Base-by-base conservation (phyloP, 2,797 vertebrate species). In the Sebastes taczanowskii region DNA sequence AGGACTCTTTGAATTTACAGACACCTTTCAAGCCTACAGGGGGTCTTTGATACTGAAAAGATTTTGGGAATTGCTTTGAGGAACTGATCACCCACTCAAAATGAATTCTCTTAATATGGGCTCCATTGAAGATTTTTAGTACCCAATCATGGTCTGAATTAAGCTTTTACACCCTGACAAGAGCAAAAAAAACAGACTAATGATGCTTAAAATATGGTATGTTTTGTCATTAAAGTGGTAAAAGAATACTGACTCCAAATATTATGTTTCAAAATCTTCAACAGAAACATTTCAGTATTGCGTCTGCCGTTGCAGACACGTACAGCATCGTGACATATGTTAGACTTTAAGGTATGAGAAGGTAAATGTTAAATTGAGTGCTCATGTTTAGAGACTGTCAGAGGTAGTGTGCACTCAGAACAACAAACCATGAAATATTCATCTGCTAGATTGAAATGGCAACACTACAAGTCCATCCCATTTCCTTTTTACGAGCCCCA, bases 351-450 rank as follows among this genome's bases (percentile, higher is more conserved):
- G 52, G 30, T 38, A 71, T 35, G 74, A 72, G 23, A 46, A 80
- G 65, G 35, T 10, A 32, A 78, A 75, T 66, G 77, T 84, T 70
- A 74, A 74, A 58, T 78, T 29, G 58, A 71, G 29, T 11, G 35
- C 66, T 81, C 60, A 34, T 81, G 76, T 91, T 89, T 83, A 82
- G 78, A 77, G 75, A 42, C 75, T 63, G 65, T 82, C 72, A 8
- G 42, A 81, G 35, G 72, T 60, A 46, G 67, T 65, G 25, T 61
- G 68, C 78, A 78, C 86, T 86, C 89, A 69, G 35, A 83, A 83
- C 86, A 87, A 87, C 88, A 86, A 68, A 66, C 34, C 66, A 89
- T 93, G 74, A 91, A 93, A 92, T 90, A 92, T 93, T 94, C 66
- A 91, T 85, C 52, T 9, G 30, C 63, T 62, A 49, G n/a, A 83